Conservation (phyloP, 2,797 vertebrate genomes). For the Orientallactaga sibirica region DNA sequence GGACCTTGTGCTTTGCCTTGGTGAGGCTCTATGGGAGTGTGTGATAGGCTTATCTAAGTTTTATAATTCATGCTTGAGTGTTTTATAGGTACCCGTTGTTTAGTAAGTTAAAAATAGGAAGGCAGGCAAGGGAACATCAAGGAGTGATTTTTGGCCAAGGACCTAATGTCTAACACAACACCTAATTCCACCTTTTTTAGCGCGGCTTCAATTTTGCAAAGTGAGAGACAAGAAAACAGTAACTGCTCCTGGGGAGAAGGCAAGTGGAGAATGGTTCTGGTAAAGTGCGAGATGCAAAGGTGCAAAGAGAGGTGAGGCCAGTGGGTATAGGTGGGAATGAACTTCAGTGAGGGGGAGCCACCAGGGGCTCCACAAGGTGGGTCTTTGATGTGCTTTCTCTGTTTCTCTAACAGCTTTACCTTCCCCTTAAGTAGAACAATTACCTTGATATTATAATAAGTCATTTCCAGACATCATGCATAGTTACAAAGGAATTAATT, state of each 20-base stretch:
- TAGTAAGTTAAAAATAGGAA: background rate
- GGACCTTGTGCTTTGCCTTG: no score
- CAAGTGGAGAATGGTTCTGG: no score
- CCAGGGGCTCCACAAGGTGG: background rate
- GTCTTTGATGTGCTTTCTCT: background rate
- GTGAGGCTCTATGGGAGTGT: background rate
- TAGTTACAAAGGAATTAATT: background rate
- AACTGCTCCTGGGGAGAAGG: background rate
- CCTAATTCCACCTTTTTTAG: background rate
- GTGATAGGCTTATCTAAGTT: background rate
- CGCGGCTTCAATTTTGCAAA: background rate
- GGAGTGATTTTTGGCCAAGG: background rate
- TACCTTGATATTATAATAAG: background rate
- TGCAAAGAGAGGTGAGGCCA: background rate
- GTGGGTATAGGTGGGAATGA: fast-evolving
- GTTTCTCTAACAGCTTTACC: background rate
- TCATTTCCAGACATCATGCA: background rate
- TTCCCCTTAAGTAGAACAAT: background rate
- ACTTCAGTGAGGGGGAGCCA: background rate
- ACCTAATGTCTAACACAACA: background rate
- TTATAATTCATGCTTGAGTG: background rate
- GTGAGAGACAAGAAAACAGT: background rate
- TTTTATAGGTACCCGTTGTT: background rate
- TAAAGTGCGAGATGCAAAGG: background rate
- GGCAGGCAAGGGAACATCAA: background rate